Evolutionary conservation across 92 coral and sea anemone genomes (phyloP).

Genomic region (Pocillopora meandrina): DNA sequence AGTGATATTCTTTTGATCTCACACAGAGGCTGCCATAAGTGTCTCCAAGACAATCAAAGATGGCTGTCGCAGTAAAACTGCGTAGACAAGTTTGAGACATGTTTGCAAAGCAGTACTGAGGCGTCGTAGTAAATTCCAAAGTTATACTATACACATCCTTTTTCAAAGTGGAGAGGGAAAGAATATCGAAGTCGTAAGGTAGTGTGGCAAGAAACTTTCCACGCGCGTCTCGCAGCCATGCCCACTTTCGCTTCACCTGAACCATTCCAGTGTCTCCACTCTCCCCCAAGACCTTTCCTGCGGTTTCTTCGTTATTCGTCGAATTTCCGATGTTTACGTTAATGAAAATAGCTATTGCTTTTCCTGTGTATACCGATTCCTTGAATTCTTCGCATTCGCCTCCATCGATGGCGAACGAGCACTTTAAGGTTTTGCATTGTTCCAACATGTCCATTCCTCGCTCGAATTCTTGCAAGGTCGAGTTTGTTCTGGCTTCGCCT

Average conservation of each 20-base stretch:
- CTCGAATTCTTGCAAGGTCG: background rate
- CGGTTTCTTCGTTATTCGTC: background rate
- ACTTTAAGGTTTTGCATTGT: background rate
- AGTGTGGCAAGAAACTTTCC: conserved; percentile 90
- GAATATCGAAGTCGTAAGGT: conserved; percentile 95
- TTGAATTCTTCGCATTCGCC: conserved; percentile 21
- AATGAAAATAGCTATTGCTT: conserved; percentile 78
- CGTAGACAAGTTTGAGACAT: conserved; percentile 16
- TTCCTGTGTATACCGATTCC: conserved; percentile 19
- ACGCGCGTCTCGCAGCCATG: conserved; percentile 80
- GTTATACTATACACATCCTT: conserved; percentile 64
- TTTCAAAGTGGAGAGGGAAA: conserved; percentile 85
- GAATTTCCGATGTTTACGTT: conserved; percentile 60
- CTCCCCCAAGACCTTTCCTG: background rate
- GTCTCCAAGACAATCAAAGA: background rate
- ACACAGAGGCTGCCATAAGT: conserved; percentile 57
- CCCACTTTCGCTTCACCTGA: conserved; percentile 72
- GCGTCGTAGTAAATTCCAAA: conserved; percentile 57
- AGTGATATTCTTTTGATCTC: conserved; percentile 57
- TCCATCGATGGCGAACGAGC: conserved; percentile 14
- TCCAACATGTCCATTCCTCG: background rate
- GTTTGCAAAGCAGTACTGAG: conserved; percentile 61
- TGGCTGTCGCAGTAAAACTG: conserved; percentile 33
- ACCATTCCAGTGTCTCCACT: background rate
- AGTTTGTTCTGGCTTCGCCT: background rate